A percentile compares a stretch with the other conserved stretches of the same genome.
Conservation (phyloP, 2,113 vertebrate genomes). For the Laticauda laticaudata region DNA sequence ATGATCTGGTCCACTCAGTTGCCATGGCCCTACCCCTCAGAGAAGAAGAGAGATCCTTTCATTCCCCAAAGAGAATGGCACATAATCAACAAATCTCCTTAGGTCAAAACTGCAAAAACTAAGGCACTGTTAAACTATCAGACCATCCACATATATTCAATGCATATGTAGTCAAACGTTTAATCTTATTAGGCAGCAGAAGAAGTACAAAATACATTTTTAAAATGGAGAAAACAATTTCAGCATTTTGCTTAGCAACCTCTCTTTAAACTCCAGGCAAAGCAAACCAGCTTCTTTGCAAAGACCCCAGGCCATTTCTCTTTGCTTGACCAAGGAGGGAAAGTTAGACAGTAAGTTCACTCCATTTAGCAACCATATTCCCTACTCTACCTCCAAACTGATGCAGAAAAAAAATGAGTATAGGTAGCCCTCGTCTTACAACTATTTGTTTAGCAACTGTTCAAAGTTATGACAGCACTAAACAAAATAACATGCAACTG, state of each 20-base stretch:
- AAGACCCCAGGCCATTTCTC: background rate
- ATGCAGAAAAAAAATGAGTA: background rate
- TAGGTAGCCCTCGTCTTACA: background rate
- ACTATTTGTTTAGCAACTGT: background rate
- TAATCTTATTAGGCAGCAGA: background rate
- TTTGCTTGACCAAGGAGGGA: background rate
- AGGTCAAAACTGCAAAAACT: background rate
- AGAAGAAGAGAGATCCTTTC: background rate
- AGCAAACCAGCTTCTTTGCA: background rate
- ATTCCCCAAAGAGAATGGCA: too few relatives aligned
- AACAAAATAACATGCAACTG: background rate
- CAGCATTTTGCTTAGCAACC: background rate
- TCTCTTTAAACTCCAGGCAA: background rate
- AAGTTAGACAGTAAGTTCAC: conserved; percentile 8
- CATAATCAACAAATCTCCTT: background rate
- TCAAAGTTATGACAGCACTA: background rate
- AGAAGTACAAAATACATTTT: background rate
- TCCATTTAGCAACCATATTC: background rate
- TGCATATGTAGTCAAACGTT: background rate
- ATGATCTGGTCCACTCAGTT: background rate
- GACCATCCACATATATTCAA: too few relatives aligned
- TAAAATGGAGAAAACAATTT: background rate
- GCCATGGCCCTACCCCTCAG: too few relatives aligned
- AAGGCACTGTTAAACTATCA: background rate
- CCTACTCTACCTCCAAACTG: background rate